These are phyloP conservation scores for Sapajus apella DNA, from an alignment of 2,113 vertebrate species.

Conservation along the genomic window DNA sequence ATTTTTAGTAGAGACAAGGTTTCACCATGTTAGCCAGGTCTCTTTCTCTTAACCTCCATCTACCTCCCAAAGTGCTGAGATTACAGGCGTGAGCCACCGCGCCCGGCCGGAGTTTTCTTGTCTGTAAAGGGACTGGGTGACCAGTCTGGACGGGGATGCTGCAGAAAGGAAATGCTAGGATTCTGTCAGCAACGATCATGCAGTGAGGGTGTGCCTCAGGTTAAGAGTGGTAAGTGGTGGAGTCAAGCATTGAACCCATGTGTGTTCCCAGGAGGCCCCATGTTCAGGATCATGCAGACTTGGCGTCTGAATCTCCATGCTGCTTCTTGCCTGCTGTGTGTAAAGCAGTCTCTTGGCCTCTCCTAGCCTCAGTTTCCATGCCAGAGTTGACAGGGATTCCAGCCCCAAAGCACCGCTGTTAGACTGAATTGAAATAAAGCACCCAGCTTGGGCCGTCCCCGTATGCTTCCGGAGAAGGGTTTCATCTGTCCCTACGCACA, in stretches of 20 bases:
- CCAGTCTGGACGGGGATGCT: background rate
- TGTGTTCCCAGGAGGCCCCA: background rate
- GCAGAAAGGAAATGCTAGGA: too few relatives aligned
- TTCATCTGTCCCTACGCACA: too few relatives aligned
- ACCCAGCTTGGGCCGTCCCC: rapidly evolving
- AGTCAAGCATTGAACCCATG: background rate
- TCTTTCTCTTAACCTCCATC: too few relatives aligned
- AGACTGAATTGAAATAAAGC: background rate
- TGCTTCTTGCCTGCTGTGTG: background rate
- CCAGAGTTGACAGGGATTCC: too few relatives aligned
- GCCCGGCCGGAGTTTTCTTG: background rate
- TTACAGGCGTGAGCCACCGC: too few relatives aligned
- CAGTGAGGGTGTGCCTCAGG: background rate
- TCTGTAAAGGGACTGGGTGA: background rate
- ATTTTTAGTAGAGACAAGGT: too few relatives aligned
- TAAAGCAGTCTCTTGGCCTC: background rate
- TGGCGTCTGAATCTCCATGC: rapidly evolving
- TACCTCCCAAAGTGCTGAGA: too few relatives aligned
- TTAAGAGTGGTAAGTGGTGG: background rate
- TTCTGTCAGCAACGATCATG: rapidly evolving
- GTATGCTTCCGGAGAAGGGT: rapidly evolving
- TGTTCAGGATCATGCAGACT: rapidly evolving
- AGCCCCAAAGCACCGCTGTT: background rate
- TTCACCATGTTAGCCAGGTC: too few relatives aligned
- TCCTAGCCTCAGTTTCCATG: background rate